These are phyloP conservation scores for Nycteola revayana DNA, from an alignment of 2,888 invertebrate genomes.

Conservation along the genomic window DNA sequence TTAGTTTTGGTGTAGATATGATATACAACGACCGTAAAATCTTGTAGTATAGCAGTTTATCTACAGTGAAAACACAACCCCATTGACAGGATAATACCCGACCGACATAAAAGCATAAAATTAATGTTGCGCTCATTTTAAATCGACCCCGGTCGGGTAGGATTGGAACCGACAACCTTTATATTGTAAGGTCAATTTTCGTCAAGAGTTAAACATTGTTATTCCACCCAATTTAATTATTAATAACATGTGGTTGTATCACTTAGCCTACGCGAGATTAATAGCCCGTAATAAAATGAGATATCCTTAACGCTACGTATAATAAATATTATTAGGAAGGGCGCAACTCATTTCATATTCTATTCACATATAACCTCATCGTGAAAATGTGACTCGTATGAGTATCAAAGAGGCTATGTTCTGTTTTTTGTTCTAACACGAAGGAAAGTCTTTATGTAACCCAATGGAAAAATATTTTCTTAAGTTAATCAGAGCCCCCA, in stretches of 20 bases:
- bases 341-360: conserved; percentile 62
- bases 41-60: no score
- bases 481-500: conserved; percentile 2
- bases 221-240: conserved; percentile 7
- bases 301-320: conserved; percentile 53
- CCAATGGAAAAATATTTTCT: background rate
- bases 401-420: conserved; percentile 37
- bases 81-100: no score
- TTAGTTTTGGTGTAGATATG: no score
- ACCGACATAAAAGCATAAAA: no score
- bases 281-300: conserved; percentile 59
- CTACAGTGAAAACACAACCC: no score
- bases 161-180: no score
- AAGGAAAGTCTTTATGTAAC: background rate
- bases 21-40: no score
- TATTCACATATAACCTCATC: conserved; percentile 55
- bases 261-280: conserved; percentile 28
- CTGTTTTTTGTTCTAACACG: conserved; percentile 23
- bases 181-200: no score
- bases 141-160: no score
- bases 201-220: no score
- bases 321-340: conserved; percentile 52
- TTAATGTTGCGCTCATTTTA: no score
- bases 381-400: conserved; percentile 55
- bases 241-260: conserved; percentile 20